phyloP scores from a whole-genome alignment of 2,797 vertebrate genomes.

The Pempheris klunzingeri region DNA sequence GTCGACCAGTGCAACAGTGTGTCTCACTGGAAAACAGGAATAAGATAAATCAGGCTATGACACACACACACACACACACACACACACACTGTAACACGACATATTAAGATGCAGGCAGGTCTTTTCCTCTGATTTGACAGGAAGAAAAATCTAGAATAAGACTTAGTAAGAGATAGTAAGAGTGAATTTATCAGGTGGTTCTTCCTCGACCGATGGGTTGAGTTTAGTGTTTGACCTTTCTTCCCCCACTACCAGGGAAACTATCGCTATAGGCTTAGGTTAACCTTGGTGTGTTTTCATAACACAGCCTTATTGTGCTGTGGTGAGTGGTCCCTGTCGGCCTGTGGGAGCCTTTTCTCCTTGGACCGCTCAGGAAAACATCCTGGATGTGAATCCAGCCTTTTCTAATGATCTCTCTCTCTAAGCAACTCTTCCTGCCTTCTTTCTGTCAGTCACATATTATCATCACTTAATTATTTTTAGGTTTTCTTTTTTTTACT shows the following conservation, averaged over 20 bases:
- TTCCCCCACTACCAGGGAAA: conserved; percentile 66
- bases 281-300: conserved; percentile 79
- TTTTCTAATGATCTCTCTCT: not conserved
- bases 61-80: too few species aligned
- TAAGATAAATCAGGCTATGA: not conserved
- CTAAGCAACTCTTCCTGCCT: not conserved
- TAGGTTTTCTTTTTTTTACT: not conserved
- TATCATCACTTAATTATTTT: not conserved
- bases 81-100: too few species aligned
- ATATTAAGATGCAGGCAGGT: too few species aligned
- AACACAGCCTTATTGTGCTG: conserved; percentile 68
- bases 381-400: conserved; percentile 61
- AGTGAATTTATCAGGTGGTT: not conserved
- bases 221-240: conserved; percentile 52
- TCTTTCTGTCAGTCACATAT: not conserved
- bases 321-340: conserved; percentile 5
- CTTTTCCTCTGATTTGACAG: not conserved
- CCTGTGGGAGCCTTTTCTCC: conserved; percentile 40
- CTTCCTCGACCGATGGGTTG: not conserved
- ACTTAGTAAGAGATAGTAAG: not conserved
- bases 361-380: conserved; percentile 50
- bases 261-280: conserved; percentile 73
- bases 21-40: too few species aligned
- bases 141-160: not conserved
- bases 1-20: too few species aligned